Conservation (phyloP, 1,140 invertebrate genomes). For the Zaprionus kolodkinae region DNA sequence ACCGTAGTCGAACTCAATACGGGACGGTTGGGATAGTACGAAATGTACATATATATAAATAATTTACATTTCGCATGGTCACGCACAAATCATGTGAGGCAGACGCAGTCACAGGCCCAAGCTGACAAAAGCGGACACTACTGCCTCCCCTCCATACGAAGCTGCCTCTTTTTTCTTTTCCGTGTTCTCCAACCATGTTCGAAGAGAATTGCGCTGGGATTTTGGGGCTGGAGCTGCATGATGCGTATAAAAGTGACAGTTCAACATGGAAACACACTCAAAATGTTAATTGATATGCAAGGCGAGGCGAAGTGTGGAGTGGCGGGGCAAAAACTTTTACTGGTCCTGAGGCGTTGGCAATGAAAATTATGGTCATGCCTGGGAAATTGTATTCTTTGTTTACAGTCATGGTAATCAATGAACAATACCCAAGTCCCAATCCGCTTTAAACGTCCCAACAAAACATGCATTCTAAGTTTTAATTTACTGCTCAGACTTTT, state of each 20-base stretch:
- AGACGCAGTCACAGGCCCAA: conserved; percentile 12
- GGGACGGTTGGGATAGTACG: conserved; percentile 35
- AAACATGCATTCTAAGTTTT: neutral
- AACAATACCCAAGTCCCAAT: too few species aligned
- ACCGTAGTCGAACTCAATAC: conserved; percentile 49
- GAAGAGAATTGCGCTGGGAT: conserved; percentile 25
- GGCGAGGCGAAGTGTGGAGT: neutral
- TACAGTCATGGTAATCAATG: neutral
- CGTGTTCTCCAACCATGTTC: neutral
- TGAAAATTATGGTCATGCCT: conserved; percentile 26
- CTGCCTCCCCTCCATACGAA: neutral
- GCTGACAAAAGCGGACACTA: conserved; percentile 8
- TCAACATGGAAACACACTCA: conserved; percentile 78
- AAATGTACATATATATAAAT: conserved; percentile 62
- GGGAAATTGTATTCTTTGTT: conserved; percentile 20
- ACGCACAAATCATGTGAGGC: conserved; percentile 76
- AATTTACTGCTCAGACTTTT: neutral
- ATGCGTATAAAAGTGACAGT: conserved; percentile 79
- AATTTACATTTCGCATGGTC: conserved; percentile 82
- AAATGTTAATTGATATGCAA: conserved; percentile 77
- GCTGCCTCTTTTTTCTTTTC: neutral
- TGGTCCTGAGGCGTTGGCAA: conserved; percentile 4
- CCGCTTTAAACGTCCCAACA: too few species aligned
- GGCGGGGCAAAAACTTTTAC: conserved; percentile 17
- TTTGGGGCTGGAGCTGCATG: conserved; percentile 51